Conservation (phyloP, 2,888 invertebrate genomes). For the Drosophila birchii region DNA sequence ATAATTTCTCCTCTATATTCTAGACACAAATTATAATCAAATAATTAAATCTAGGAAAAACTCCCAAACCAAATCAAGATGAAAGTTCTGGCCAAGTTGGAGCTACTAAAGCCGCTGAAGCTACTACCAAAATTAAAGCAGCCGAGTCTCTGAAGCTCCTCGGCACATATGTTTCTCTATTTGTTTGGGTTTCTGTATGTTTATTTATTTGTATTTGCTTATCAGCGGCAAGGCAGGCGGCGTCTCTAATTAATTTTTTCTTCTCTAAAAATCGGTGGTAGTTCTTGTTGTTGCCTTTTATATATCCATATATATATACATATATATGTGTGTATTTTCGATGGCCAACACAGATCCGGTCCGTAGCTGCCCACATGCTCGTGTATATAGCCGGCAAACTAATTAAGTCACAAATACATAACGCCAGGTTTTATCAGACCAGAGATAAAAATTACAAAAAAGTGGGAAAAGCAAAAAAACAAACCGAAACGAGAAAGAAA, state of each 20-base stretch:
- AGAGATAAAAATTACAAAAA: conserved; percentile 55
- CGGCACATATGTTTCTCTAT: conserved; percentile 45
- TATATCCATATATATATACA: background rate
- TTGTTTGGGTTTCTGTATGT: conserved; percentile 39
- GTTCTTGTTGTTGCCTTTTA: conserved; percentile 21
- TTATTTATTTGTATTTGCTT: conserved; percentile 68
- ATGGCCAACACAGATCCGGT: conserved; percentile 63
- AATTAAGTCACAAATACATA: conserved; percentile 77
- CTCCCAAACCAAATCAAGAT: conserved; percentile 43
- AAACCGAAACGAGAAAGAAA: conserved; percentile 37
- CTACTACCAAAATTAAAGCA: conserved; percentile 30
- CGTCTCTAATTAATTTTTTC: conserved; percentile 73
- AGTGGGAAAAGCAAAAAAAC: conserved; percentile 17
- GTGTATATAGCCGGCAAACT: conserved; percentile 57
- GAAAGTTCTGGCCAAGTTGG: conserved; percentile 65
- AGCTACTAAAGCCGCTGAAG: conserved; percentile 18
- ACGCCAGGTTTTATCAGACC: conserved; percentile 68
- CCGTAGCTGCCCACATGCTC: conserved; percentile 61
- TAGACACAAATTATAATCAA: conserved; percentile 30
- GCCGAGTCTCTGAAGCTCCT: conserved; percentile 6
- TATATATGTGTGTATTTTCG: conserved; percentile 16
- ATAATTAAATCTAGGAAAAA: background rate
- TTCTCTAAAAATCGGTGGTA: conserved; percentile 24
- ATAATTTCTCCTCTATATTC: background rate
- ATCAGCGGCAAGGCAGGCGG: conserved; percentile 59